These are phyloP conservation scores for Phyllotreta striolata DNA, from an alignment of 2,888 invertebrate species.

Conservation along the genomic window DNA sequence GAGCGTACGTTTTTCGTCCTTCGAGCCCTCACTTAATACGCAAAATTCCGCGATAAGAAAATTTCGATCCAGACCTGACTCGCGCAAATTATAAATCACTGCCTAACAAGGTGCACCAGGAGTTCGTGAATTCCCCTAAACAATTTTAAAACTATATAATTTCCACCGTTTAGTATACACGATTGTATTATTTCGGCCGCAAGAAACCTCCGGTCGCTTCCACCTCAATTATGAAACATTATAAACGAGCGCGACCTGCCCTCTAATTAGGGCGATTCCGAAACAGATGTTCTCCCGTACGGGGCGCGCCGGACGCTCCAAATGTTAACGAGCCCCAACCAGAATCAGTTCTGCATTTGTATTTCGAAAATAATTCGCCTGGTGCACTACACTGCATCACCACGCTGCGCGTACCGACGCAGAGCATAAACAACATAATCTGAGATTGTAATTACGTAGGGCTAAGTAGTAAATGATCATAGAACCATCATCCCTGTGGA, in stretches of 20 bases:
- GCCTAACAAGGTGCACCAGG: slow-evolving; percentile 9
- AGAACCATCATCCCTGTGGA: neutral
- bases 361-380: neutral
- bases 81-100: slow-evolving; percentile 2
- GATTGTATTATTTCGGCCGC: slow-evolving; percentile 8
- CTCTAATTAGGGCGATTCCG: slow-evolving; percentile 27
- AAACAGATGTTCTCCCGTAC: slow-evolving; percentile 26
- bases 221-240: slow-evolving; percentile 15
- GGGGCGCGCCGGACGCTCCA: neutral
- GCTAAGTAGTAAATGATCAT: neutral
- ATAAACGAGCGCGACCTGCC: slow-evolving; percentile 17
- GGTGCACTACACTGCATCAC: no score
- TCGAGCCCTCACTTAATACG: no score
- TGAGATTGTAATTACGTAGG: neutral
- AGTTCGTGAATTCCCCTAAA: neutral
- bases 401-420: no score
- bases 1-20: no score
- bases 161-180: slow-evolving; percentile 3
- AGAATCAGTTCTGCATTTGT: neutral
- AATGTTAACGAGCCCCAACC: slow-evolving; percentile 9
- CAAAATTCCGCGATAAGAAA: no score
- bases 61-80: no score
- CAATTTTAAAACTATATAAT: slow-evolving; percentile 11
- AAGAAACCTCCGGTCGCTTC: slow-evolving; percentile 13
- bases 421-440: no score